phyloP scores from a whole-genome alignment of 2,113 vertebrate genomes.

The Grus americana region DNA sequence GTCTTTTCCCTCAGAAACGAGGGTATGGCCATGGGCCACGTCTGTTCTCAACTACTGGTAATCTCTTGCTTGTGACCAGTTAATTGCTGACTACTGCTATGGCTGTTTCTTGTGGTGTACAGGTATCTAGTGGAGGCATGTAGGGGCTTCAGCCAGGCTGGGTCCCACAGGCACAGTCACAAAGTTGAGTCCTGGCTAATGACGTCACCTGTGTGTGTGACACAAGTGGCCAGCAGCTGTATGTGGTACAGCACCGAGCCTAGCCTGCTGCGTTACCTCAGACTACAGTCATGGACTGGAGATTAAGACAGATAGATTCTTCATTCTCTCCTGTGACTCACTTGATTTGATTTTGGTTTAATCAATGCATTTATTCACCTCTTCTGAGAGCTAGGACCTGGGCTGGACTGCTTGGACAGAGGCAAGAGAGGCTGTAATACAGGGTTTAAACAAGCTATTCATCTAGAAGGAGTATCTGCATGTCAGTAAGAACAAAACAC shows the following conservation, averaged over 20 bases:
- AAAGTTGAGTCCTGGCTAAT: not conserved
- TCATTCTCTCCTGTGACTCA: not conserved
- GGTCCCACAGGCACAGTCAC: not conserved
- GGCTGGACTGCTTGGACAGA: not conserved
- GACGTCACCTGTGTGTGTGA: fast-evolving
- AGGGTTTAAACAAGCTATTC: not conserved
- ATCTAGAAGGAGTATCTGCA: not conserved
- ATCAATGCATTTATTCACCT: not conserved
- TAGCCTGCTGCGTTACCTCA: not conserved
- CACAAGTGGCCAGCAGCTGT: not conserved
- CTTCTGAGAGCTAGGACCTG: not conserved
- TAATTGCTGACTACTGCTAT: not conserved
- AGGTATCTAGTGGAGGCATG: not conserved
- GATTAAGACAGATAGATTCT: not conserved
- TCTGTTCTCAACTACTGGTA: not conserved
- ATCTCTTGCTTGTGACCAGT: not conserved
- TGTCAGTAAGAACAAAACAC: not conserved
- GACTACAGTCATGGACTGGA: not conserved
- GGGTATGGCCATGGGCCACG: not conserved
- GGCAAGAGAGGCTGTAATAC: not conserved
- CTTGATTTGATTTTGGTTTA: not conserved
- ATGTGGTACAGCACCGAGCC: not conserved
- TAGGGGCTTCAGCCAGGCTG: not conserved
- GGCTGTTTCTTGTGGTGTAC: not conserved
- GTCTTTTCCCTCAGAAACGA: not conserved